A percentile compares a stretch with the other conserved stretches of the same genome.
Evolutionary conservation across 2,888 invertebrate species (phyloP).

Genomic region (Tryphoninae sp.): DNA sequence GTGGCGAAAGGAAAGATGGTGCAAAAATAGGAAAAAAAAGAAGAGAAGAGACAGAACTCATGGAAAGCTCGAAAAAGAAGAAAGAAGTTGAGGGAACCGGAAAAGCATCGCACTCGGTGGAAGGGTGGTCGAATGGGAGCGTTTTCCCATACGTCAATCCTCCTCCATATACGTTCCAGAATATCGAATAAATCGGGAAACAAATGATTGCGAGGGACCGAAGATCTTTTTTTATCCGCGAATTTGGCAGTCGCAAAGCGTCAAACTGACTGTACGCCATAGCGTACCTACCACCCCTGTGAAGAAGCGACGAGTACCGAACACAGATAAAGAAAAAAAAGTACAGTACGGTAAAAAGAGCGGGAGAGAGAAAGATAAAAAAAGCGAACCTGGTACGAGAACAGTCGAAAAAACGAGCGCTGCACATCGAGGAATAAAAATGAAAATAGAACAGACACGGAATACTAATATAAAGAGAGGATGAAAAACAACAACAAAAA

Average conservation of each 20-base stretch:
- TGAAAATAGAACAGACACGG: background rate
- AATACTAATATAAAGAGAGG: background rate
- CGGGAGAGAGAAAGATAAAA: too few species aligned
- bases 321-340: constrained; percentile 2
- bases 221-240: constrained; percentile 3
- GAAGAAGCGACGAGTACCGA: constrained; percentile 10
- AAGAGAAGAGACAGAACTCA: background rate
- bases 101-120: background rate
- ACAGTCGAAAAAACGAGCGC: constrained; percentile 11
- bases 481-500: background rate
- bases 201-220: constrained; percentile 16
- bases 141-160: too few species aligned
- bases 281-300: constrained; percentile 24
- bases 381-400: background rate
- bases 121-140: background rate
- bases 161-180: background rate
- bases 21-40: background rate
- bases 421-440: background rate
- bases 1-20: background rate
- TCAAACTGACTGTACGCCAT: constrained; percentile 15
- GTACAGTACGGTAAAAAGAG: background rate
- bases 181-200: background rate
- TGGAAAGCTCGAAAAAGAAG: background rate
- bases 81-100: background rate
- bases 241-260: constrained; percentile 33